Percentiles rank a stretch among this genome's conserved stretches.
These are phyloP conservation scores for Gonioctena quinquepunctata DNA, from an alignment of 1,140 invertebrate genomes.

Conservation along the genomic window DNA sequence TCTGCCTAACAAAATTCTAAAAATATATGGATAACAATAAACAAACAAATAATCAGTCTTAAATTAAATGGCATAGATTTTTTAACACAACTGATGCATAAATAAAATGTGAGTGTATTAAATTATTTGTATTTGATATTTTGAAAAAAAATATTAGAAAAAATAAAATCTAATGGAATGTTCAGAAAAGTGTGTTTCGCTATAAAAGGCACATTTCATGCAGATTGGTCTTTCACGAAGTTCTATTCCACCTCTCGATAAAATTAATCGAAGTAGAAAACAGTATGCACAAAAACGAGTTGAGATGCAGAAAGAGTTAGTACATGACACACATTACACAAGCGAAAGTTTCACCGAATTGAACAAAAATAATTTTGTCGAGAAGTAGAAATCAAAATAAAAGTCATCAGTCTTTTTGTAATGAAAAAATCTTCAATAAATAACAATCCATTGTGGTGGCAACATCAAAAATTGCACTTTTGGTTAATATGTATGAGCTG, in stretches of 20 bases:
- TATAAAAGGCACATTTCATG: slow-evolving; percentile 15
- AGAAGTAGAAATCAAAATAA: slow-evolving; percentile 24
- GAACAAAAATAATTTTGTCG: no score
- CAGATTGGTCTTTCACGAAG: slow-evolving; percentile 4
- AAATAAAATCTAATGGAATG: slow-evolving; percentile 41
- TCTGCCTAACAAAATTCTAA: slow-evolving; percentile 24
- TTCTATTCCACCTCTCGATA: background rate
- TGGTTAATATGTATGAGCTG: slow-evolving; percentile 38
- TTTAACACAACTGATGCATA: slow-evolving; percentile 31
- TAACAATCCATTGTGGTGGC: slow-evolving; percentile 14
- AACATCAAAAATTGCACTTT: slow-evolving; percentile 37
- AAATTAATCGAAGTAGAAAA: background rate
- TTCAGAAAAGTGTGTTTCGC: slow-evolving; percentile 11
- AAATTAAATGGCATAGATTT: slow-evolving; percentile 48
- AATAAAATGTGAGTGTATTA: background rate
- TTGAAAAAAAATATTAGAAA: background rate
- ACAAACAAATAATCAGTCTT: slow-evolving; percentile 49
- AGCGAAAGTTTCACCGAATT: no score
- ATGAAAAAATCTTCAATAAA: slow-evolving; percentile 2
- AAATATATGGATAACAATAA: slow-evolving; percentile 29
- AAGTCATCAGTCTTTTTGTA: slow-evolving; percentile 10
- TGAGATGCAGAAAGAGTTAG: no score
- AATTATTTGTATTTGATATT: background rate
- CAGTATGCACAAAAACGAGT: no score
- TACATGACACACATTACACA: no score